These are phyloP conservation scores for Rhea americana DNA, from an alignment of 2,113 vertebrate species.

Conservation along the genomic window DNA sequence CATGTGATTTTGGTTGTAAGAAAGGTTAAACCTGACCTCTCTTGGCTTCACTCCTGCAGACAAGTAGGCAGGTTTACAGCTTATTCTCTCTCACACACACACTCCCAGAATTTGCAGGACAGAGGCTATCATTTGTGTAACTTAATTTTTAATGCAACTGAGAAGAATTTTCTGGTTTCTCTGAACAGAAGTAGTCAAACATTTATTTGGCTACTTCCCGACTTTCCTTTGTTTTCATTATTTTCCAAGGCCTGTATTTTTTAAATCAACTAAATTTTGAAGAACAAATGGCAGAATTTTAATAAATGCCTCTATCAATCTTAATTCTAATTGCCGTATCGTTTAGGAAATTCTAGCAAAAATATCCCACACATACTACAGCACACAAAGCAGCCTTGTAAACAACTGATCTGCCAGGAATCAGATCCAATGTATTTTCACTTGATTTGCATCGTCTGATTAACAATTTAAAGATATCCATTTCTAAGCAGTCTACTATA, in stretches of 20 bases:
- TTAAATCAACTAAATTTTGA: constrained; percentile 23
- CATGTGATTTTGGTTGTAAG: neutral
- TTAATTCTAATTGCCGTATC: constrained; percentile 47
- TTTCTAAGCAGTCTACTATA: constrained; percentile 3
- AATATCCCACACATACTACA: neutral
- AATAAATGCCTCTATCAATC: constrained; percentile 10
- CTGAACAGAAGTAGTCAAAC: constrained; percentile 1
- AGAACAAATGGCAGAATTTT: constrained; percentile 51
- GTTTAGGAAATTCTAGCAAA: constrained; percentile 58
- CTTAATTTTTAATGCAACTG: constrained; percentile 24
- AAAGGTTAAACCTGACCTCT: constrained; percentile 2
- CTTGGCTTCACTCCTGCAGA: neutral
- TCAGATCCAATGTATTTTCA: constrained; percentile 45
- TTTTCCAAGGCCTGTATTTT: constrained; percentile 13
- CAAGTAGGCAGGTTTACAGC: neutral
- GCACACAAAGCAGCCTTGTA: constrained; percentile 16
- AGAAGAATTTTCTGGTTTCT: neutral
- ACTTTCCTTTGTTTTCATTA: constrained; percentile 50
- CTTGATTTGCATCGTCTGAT: constrained; percentile 54
- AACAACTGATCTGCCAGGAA: constrained; percentile 40
- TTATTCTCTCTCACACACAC: neutral
- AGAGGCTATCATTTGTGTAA: neutral
- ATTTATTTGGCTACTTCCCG: constrained; percentile 33
- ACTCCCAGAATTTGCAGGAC: neutral
- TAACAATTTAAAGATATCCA: constrained; percentile 5